Percentiles rank a stretch among this genome's conserved stretches.
Evolutionary conservation across 2,888 invertebrate genomes (phyloP).

Genomic region (Pharmacophagus antenor): DNA sequence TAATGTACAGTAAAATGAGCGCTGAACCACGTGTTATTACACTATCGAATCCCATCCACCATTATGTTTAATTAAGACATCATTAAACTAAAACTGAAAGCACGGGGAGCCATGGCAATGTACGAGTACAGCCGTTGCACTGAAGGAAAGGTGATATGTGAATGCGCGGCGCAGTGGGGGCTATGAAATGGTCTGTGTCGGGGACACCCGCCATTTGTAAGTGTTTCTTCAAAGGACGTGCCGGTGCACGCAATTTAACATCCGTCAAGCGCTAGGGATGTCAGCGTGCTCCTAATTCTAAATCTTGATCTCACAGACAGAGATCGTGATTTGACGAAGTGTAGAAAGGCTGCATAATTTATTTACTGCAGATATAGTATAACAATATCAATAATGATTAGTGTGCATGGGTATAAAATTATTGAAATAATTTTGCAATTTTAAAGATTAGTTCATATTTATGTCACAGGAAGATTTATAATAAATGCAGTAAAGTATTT

Average conservation of each 20-base stretch:
- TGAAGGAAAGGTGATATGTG: neutral
- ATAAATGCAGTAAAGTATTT: neutral
- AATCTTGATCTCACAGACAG: neutral
- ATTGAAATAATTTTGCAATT: no score
- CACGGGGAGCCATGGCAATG: neutral
- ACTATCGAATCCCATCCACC: neutral
- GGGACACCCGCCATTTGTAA: slow-evolving; percentile 33
- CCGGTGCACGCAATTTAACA: slow-evolving; percentile 37
- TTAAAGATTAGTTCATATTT: no score
- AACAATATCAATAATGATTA: no score
- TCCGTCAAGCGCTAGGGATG: slow-evolving; percentile 24
- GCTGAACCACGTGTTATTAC: neutral
- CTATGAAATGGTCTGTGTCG: slow-evolving; percentile 12
- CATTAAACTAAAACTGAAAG: neutral
- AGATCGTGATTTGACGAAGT: neutral
- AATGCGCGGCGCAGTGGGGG: slow-evolving; percentile 23
- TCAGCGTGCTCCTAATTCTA: neutral
- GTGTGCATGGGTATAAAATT: no score
- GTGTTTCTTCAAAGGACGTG: slow-evolving; percentile 36
- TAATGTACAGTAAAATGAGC: neutral
- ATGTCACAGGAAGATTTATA: no score
- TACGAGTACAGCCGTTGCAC: neutral
- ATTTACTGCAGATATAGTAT: no score
- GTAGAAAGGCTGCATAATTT: no score
- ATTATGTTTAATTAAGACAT: neutral